Evolutionary conservation across 2,888 invertebrate genomes (phyloP).

Genomic region (Agriopis leucophaearia): DNA sequence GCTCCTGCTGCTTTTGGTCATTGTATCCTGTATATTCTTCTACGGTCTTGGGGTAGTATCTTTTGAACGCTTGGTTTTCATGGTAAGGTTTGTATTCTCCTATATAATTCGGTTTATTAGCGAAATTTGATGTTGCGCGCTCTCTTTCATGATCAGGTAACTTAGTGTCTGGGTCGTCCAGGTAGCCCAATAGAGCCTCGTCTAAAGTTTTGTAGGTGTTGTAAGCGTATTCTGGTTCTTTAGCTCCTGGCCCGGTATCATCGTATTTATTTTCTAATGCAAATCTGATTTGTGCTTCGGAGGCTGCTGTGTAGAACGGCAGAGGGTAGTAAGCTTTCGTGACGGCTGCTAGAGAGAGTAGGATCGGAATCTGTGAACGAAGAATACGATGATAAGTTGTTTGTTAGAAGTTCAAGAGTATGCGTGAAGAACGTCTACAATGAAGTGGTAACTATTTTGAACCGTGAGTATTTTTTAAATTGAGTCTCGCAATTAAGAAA

Average conservation of each 20-base stretch:
- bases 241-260: slow-evolving; percentile 79
- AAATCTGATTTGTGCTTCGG: slow-evolving; percentile 73
- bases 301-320: slow-evolving; percentile 63
- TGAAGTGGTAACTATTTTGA: no score
- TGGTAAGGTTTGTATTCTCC: slow-evolving; percentile 17
- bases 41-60: slow-evolving; percentile 55
- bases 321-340: slow-evolving; percentile 36
- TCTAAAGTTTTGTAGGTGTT: slow-evolving; percentile 70
- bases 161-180: slow-evolving; percentile 76
- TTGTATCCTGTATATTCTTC: slow-evolving; percentile 58
- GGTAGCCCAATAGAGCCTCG: slow-evolving; percentile 70
- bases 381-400: slow-evolving; percentile 7
- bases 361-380: slow-evolving; percentile 57
- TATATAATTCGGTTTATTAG: slow-evolving; percentile 31
- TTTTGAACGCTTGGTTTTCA: slow-evolving; percentile 31
- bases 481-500: no score
- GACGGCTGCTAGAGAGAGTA: slow-evolving; percentile 52
- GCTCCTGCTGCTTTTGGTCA: slow-evolving; percentile 19
- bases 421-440: no score
- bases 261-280: slow-evolving; percentile 80
- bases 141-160: slow-evolving; percentile 68
- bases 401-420: no score
- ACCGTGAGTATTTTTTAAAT: no score
- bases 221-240: slow-evolving; percentile 67
- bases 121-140: slow-evolving; percentile 58